Evolutionary conservation across 2,888 invertebrate genomes (phyloP), one percentile per base, ranked within the genome.

Genomic region (Harpagoxenus sublaevis): DNA sequence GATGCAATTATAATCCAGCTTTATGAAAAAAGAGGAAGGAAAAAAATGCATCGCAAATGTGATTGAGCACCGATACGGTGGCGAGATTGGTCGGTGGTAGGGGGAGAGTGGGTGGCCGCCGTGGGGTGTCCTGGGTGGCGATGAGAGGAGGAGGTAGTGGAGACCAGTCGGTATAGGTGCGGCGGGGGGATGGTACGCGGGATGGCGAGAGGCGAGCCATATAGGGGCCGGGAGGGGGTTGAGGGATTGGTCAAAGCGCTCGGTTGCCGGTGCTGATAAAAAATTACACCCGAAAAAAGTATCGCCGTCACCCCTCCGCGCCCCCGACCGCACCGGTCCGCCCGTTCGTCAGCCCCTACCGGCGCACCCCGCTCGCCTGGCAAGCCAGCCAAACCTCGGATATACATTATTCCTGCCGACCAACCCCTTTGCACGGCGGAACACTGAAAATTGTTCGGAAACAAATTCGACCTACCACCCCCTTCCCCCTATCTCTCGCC

Each of bases 1-100:
- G 94, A 94, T 94, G 94, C 94, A 95, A 94, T 95, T 95, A 95
- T 95, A 95, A 94, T 94, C 94, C 94, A 94, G 94, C 94, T 94
- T 94, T 95, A 94, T 95, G 94, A 93, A 94, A 95, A 93, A 91
- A 91, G 91, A 91, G 91, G 91, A 91, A 91, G 90, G 87, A 88
- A 90, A 90, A 94, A 94, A 95, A 94, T 95, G 94, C 94, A 95
- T 95, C 93, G 93, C 94, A 94, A 94, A 94, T 94, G 94, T 94
- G 94, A 95, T 94, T 94, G 94, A 94, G 94, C 93, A 94, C 94
- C 94, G 94, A 94, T 94, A 94, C 93, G 93, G 93, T 92, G 92
- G 92, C 92, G 93, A 93, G 94, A 93, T 94, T 94, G 94, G 91
- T 90, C 92, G 92, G 88, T 88, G 89, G 89, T 88, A 87, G 91